Evolutionary conservation across 2,888 invertebrate genomes (phyloP).

Genomic region (Drosophila aldrichi): DNA sequence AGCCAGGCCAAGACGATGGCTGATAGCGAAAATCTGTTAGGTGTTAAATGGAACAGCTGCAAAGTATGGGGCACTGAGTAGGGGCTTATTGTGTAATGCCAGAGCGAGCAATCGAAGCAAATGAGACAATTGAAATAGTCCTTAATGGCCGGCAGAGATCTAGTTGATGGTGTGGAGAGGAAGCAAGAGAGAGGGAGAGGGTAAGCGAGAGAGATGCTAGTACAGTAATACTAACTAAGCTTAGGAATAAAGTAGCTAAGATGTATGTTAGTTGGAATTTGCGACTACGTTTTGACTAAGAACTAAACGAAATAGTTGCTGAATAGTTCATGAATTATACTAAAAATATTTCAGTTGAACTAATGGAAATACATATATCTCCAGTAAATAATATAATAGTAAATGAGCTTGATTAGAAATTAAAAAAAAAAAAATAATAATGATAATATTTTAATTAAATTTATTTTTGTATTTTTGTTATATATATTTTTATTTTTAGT

Average conservation of each 20-base stretch:
- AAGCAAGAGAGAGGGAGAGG: neutral
- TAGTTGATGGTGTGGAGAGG: neutral
- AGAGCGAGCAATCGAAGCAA: slow-evolving; percentile 10
- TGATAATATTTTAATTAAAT: no score
- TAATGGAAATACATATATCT: neutral
- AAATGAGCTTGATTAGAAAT: no score
- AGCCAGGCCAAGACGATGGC: slow-evolving; percentile 22
- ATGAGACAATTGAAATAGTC: slow-evolving; percentile 61
- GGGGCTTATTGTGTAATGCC: slow-evolving; percentile 23
- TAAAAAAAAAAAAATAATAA: no score
- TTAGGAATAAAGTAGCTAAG: neutral
- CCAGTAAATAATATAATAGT: no score
- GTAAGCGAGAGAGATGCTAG: no score
- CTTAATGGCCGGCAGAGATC: slow-evolving; percentile 3
- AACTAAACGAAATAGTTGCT: neutral
- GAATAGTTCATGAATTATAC: no score
- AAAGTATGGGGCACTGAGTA: slow-evolving; percentile 11
- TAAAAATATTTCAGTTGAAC: no score
- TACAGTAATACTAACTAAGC: neutral
- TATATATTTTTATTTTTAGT: no score
- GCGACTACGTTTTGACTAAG: neutral
- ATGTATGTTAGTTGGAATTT: neutral
- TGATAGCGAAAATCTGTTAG: slow-evolving; percentile 77
- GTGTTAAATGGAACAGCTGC: slow-evolving; percentile 62
- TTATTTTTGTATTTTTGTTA: no score